Percentiles rank a stretch among this genome's conserved stretches.
Evolutionary conservation across 2,888 invertebrate genomes (phyloP).

Genomic region (Cynaeus angustus): DNA sequence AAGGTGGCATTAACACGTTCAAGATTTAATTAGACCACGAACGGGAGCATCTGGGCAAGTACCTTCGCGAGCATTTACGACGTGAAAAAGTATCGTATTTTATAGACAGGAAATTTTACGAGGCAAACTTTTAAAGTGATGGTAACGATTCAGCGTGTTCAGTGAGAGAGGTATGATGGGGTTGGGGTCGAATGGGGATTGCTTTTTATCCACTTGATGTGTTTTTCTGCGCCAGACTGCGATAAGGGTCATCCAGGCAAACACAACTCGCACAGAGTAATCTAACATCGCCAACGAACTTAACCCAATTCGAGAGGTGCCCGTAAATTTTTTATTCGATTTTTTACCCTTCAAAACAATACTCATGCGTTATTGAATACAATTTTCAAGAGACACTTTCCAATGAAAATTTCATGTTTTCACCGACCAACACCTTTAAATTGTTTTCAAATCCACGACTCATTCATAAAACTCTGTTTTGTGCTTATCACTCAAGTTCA

Average conservation of each 20-base stretch:
- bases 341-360: slow-evolving; percentile 24
- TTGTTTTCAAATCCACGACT: neutral
- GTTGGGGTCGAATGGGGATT: slow-evolving; percentile 60
- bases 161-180: slow-evolving; percentile 54
- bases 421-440: neutral
- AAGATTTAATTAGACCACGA: slow-evolving; percentile 26
- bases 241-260: slow-evolving; percentile 66
- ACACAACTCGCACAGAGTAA: slow-evolving; percentile 58
- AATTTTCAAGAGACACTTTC: neutral
- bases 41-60: slow-evolving; percentile 13
- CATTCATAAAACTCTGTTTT: slow-evolving; percentile 5
- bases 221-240: slow-evolving; percentile 66
- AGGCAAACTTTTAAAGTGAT: slow-evolving; percentile 60
- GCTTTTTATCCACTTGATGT: slow-evolving; percentile 68
- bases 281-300: slow-evolving; percentile 58
- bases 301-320: slow-evolving; percentile 57
- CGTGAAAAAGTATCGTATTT: slow-evolving; percentile 53
- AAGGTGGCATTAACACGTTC: slow-evolving; percentile 16
- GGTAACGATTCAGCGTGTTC: slow-evolving; percentile 60
- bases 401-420: neutral
- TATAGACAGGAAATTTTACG: slow-evolving; percentile 62
- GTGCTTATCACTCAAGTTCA: slow-evolving; percentile 36
- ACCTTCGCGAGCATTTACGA: slow-evolving; percentile 29
- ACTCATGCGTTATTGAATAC: slow-evolving; percentile 18
- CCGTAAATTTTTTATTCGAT: slow-evolving; percentile 47